Percentiles rank a stretch among this genome's conserved stretches.
phyloP scores from a whole-genome alignment of 2,888 invertebrate genomes.

The Acanthosepion pharaonis region DNA sequence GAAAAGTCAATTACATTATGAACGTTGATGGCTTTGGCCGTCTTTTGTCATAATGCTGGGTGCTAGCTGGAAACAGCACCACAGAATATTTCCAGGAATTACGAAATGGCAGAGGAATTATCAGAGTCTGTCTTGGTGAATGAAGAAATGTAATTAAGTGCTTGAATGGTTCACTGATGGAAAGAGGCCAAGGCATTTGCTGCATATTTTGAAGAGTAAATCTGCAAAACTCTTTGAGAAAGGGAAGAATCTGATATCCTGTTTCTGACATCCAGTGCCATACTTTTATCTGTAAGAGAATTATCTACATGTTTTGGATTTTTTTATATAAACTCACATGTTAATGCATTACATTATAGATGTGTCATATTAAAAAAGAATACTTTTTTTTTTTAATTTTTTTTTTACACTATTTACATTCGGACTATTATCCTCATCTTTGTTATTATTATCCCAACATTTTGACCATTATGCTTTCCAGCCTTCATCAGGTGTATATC shows the following conservation, averaged over 20 bases:
- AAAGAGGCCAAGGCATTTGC: background rate
- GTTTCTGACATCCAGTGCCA: background rate
- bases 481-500: too few species aligned
- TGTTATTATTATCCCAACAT: too few species aligned
- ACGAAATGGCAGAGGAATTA: background rate
- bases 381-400: too few species aligned
- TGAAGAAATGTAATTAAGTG: background rate
- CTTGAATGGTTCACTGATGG: background rate
- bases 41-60: background rate
- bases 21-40: background rate
- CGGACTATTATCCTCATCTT: too few species aligned
- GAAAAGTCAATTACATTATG: background rate
- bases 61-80: background rate
- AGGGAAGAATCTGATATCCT: background rate
- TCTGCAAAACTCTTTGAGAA: too few species aligned
- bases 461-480: too few species aligned
- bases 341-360: background rate
- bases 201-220: conserved; percentile 18
- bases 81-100: background rate
- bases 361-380: background rate
- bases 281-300: background rate
- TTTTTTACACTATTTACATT: too few species aligned
- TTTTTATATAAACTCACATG: background rate
- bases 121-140: background rate
- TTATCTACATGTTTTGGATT: background rate